A percentile compares a stretch with the other conserved stretches of the same genome.
phyloP scores from a whole-genome alignment of 2,888 invertebrate species.

The Lycophotia porphyrea region DNA sequence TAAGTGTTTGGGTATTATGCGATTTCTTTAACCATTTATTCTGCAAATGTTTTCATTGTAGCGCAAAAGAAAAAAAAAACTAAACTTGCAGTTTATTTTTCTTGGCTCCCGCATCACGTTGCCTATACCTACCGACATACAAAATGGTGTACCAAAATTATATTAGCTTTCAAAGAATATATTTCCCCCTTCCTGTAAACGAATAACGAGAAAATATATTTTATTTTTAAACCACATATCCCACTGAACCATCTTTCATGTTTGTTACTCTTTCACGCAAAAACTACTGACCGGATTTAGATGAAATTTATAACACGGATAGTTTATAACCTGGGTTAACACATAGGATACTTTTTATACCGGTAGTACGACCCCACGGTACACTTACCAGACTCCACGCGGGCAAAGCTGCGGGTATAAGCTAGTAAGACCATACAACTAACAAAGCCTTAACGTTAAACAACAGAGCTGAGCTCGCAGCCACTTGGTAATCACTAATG shows the following conservation, averaged over 20 bases:
- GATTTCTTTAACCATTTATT: neutral
- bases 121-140: neutral
- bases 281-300: no score
- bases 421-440: neutral
- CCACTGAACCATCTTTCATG: no score
- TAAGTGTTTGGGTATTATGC: neutral
- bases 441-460: neutral
- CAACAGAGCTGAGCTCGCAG: neutral
- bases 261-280: no score
- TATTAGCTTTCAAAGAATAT: neutral
- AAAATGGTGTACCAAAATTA: neutral
- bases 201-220: neutral
- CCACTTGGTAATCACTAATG: constrained; percentile 33
- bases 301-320: no score
- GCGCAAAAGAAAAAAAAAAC: no score
- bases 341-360: no score
- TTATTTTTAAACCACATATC: neutral
- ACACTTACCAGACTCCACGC: no score
- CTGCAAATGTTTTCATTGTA: neutral
- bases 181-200: neutral
- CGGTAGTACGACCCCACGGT: no score
- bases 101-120: neutral
- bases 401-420: no score
- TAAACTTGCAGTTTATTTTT: no score
- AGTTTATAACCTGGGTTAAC: no score